phyloP scores from a whole-genome alignment of 2,888 invertebrate genomes.

The Lydus trimaculatus region DNA sequence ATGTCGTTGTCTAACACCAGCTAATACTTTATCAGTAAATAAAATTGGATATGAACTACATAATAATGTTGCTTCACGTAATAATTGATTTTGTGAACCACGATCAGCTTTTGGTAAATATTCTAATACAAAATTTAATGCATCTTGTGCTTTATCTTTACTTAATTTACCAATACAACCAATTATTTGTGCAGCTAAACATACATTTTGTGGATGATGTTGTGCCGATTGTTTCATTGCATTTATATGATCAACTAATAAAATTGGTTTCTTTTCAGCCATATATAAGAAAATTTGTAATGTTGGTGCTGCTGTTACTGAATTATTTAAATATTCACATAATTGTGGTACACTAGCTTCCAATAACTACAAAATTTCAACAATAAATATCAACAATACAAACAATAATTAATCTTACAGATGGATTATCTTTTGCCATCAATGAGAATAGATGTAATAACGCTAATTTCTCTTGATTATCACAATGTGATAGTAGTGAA shows the following conservation, averaged over 20 bases:
- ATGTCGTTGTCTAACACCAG: slow-evolving; percentile 74
- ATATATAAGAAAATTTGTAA: slow-evolving; percentile 79
- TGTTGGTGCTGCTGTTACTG: slow-evolving; percentile 69
- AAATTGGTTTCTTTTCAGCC: slow-evolving; percentile 72
- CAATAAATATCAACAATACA: neutral
- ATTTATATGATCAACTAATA: slow-evolving; percentile 75
- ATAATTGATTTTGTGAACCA: slow-evolving; percentile 74
- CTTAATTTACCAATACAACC: slow-evolving; percentile 75
- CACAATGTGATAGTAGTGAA: slow-evolving; percentile 81
- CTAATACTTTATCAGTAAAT: slow-evolving; percentile 80
- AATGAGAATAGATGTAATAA: slow-evolving; percentile 82
- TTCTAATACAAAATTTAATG: slow-evolving; percentile 81
- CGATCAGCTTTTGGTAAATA: slow-evolving; percentile 76
- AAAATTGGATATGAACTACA: slow-evolving; percentile 83
- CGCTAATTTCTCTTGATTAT: slow-evolving; percentile 85
- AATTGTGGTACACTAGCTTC: slow-evolving; percentile 84
- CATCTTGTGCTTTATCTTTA: slow-evolving; percentile 80
- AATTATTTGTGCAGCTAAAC: slow-evolving; percentile 74
- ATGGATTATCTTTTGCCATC: slow-evolving; percentile 82
- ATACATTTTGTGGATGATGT: slow-evolving; percentile 69
- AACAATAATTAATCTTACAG: slow-evolving; percentile 62
- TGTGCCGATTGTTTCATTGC: slow-evolving; percentile 74
- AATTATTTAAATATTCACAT: slow-evolving; percentile 74
- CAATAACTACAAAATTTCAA: slow-evolving; percentile 65
- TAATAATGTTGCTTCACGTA: slow-evolving; percentile 81